Evolutionary conservation across 2,797 vertebrate species (phyloP), one percentile per base, ranked within the genome.

Genomic region (Microctenopoma lineatum): DNA sequence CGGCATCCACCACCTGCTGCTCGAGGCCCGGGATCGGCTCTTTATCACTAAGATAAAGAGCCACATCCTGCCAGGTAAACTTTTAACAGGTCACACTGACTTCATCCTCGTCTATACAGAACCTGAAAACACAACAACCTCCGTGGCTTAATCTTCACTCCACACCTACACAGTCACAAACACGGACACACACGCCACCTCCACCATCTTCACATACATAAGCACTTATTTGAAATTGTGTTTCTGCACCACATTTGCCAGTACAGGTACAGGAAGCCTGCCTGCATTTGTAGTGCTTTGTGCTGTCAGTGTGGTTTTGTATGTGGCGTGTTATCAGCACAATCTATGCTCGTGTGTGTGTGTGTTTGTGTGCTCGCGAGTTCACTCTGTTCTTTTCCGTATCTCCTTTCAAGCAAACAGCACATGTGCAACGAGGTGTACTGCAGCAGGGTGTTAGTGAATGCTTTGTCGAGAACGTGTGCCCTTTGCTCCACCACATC

Each of bases 241-340:
- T 46, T 34, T 59, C 38, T 55, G 58, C 38, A 50, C 57, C 66
- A 66, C 52, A 74, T 70, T 66, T 67, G 42, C 59, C 55, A 25
- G 15, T 11, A 15, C 66, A 87, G 56, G 73, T 70, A 68, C 65
- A 81, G 77, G 75, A 83, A 79, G 58, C 42, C 10, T 27, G 74
- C 59, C 34, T 66, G 57, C 26, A 29, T 70, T 50, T 75, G 59
- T 66, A 63, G 57, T 71, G 64, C 54, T 83, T 52, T 71, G 50
- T 67, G 56, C 59, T 34, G 66, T 64, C 38, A 52, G 4, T 77
- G 79, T 52, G 83, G 83, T 73, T 86, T 77, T 77, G 55, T 55
- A 36, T 70, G 70, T 27, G 63, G 71, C 59, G 39, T 27, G n/a
- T 5, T 74, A 80, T 73, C 56, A 46, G 61, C 73, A 64, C 9